Evolutionary conservation across 2,888 invertebrate species (phyloP), one percentile per base, ranked within the genome.

Genomic region (Creontiades dilutus): DNA sequence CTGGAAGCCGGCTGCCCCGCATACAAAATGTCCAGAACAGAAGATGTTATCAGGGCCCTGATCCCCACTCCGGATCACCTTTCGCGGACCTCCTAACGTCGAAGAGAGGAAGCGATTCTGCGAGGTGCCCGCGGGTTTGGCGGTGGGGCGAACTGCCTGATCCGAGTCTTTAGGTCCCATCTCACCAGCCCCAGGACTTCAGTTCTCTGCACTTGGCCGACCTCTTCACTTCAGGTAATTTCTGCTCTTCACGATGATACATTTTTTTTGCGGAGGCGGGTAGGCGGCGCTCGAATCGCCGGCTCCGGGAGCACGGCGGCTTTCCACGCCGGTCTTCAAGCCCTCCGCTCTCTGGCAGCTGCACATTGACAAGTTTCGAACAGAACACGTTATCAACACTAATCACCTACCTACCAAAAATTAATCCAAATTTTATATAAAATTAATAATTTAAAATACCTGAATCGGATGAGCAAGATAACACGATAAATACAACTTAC

Each of bases 161-260:
- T 46, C 37, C 85, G 5, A 9, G 48, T 46, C 68, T 75, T 75
- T 86, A 75, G 75, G 68, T 86, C 57, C 68, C 86, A 61, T 86
- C 86, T 75, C 37, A 27, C 85, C 55, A 19, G 19, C n/a, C 27
- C 47, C 14, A 86, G 47, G 86, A 68, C 86, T 75, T 75, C 86
- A 86, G 86, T 86, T 86, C 86, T 46, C 86, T 47, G 61, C 86
- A 86, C 46, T 86, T 86, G 86, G 86, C 75, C 86, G 37, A 86
- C 86, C 86, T 86, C 86, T 75, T 47, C 86, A 75, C 52, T 86
- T 86, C 86, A 86, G 86, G 86, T 86, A 86, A 86, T 78, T 78
- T 78, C 47, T 46, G 14, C 37, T 37, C 46, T 28, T 37, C 78
- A n/a, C 37, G 68, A 1, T 12, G 68, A 68, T 68, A 68, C n/a